Base-by-base conservation (phyloP, 2,113 vertebrate genomes). In the Eulemur macaco region DNA sequence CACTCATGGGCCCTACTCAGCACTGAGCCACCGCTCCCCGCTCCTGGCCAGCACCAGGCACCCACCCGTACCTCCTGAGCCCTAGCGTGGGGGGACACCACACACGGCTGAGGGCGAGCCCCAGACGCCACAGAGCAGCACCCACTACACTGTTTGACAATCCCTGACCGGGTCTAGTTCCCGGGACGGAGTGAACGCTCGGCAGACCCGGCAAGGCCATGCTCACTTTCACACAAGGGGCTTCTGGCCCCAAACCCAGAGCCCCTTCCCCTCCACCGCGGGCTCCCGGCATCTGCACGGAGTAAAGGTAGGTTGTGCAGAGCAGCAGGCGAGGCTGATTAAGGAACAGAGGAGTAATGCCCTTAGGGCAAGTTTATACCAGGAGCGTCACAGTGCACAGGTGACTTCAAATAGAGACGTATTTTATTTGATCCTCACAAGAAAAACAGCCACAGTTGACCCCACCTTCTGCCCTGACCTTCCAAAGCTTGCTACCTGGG, bases 111-210 rank as follows among this genome's bases (percentile, higher is more conserved):
- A 27, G 13, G 42, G 68, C 0, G 25, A 87, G 66, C 68, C 63
- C 80, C 21, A 12, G 31, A 39, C 14, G 2, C 8, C 74, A 7
- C n/a, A 0, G 52, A 45, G 9, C 20, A 37, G 12, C 66, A 7
- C 2, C 50, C 34, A 2, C 80, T 52, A 9, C 6, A 14, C 77
- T 52, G 63, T 42, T 68, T 15, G 6, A 10, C 4, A 5, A 31
- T 39, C 31, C 64, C 47, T 54, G 15, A 27, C 80, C 5, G 3
- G 54, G 56, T 58, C 56, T 37, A 17, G 47, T 29, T 45, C 34
- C 5, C 17, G 1, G 0, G 42, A 39, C 29, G 0, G 2, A 3
- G 50, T 27, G 42, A 85, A 11, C 5, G 4, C 5, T 34, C 1
- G 11, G 31, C 54, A 54, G 76, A 21, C 25, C 34, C 7, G 54